These are phyloP conservation scores for Pteropus rufus DNA, from an alignment of 2,797 vertebrate genomes.

Conservation along the genomic window DNA sequence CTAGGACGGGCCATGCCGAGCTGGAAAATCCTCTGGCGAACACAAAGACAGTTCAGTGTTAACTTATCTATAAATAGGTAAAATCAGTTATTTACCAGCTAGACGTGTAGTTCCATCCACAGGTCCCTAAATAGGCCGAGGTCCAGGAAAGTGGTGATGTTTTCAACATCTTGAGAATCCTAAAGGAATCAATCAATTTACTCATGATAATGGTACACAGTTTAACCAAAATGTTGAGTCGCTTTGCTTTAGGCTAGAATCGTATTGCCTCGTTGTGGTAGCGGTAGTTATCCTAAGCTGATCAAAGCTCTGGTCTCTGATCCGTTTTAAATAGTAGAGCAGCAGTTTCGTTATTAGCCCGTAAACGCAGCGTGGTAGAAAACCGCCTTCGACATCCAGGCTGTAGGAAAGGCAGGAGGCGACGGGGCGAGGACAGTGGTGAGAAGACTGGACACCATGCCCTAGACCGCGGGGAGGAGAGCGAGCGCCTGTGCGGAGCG, in stretches of 20 bases:
- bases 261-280: rapidly evolving
- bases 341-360: rapidly evolving
- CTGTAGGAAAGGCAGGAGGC: neutral
- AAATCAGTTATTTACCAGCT: neutral
- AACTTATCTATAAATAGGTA: neutral
- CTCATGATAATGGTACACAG: neutral
- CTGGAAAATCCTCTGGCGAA: neutral
- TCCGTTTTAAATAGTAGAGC: neutral
- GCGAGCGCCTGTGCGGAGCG: neutral
- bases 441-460: neutral
- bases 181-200: neutral
- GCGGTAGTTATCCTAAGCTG: neutral
- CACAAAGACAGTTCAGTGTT: neutral
- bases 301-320: neutral
- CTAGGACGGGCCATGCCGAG: neutral
- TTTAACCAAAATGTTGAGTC: neutral
- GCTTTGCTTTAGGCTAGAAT: neutral
- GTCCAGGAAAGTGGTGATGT: neutral
- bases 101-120: neutral
- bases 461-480: neutral
- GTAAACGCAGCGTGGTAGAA: neutral
- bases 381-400: no score
- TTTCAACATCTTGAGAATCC: neutral
- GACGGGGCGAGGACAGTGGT: neutral
- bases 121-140: neutral